A percentile compares a stretch with the other conserved stretches of the same genome.
Conservation (phyloP, 2,888 invertebrate species). For the Aleiodes alternator region DNA sequence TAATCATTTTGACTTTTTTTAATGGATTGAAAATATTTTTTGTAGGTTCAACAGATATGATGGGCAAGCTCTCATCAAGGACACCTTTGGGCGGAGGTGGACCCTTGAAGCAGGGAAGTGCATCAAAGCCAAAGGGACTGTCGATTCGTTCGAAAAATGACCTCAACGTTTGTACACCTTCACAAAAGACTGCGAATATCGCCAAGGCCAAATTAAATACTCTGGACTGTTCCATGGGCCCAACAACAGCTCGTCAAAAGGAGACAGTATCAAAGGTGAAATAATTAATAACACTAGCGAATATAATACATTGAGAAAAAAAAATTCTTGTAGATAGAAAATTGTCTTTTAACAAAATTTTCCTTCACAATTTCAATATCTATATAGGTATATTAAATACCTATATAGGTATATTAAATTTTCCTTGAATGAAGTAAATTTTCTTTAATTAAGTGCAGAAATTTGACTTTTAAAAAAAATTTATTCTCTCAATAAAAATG, state of each 20-base stretch:
- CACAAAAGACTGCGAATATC: not conserved
- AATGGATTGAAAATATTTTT: not conserved
- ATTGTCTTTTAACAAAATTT: too few relatives aligned
- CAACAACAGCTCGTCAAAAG: conserved; percentile 20
- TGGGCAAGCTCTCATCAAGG: not conserved
- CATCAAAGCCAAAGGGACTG: conserved; percentile 34
- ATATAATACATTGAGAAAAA: not conserved
- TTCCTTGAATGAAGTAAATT: too few relatives aligned
- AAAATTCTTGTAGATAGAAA: too few relatives aligned
- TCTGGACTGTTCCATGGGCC: not conserved
- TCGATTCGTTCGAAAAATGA: conserved; percentile 27
- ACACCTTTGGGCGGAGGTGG: not conserved
- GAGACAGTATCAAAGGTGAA: conserved; percentile 29
- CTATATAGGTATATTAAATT: too few relatives aligned
- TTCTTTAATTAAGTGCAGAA: too few relatives aligned
- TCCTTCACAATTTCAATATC: too few relatives aligned
- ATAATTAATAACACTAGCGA: not conserved
- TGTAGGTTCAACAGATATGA: conserved; percentile 1
- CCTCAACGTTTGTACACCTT: conserved; percentile 18
- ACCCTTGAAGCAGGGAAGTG: conserved; percentile 1
- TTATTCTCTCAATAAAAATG: too few relatives aligned
- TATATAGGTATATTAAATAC: too few relatives aligned
- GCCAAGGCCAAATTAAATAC: conserved; percentile 3
- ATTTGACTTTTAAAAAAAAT: too few relatives aligned
- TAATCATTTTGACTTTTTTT: too few relatives aligned